phyloP scores from a whole-genome alignment of 2,888 invertebrate species.

The Fissipunctia ypsillon region DNA sequence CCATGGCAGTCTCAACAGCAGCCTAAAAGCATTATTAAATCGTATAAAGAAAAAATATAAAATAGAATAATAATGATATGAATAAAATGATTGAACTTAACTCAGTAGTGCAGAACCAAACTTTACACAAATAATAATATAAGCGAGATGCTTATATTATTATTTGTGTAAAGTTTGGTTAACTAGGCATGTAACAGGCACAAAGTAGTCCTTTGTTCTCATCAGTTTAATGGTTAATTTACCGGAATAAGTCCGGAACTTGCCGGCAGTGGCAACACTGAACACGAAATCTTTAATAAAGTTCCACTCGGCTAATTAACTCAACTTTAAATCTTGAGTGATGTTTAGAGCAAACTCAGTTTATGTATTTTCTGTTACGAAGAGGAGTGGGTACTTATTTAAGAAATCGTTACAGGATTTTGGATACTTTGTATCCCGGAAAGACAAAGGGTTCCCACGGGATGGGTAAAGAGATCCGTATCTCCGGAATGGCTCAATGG shows the following conservation, averaged over 20 bases:
- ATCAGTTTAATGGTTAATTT: constrained; percentile 71
- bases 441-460: constrained; percentile 15
- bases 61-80: too few relatives aligned
- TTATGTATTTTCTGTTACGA: too few relatives aligned
- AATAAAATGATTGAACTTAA: constrained; percentile 11
- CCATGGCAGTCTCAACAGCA: too few relatives aligned
- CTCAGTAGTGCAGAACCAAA: constrained; percentile 21
- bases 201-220: constrained; percentile 62
- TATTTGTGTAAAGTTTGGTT: neutral
- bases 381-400: too few relatives aligned
- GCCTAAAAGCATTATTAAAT: too few relatives aligned
- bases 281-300: constrained; percentile 70
- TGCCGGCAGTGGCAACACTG: constrained; percentile 56
- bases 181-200: constrained; percentile 43
- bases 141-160: too few relatives aligned
- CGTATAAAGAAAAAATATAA: too few relatives aligned
- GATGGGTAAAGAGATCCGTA: neutral
- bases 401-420: neutral
- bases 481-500: neutral
- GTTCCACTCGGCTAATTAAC: constrained; percentile 66
- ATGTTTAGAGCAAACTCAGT: constrained; percentile 13
- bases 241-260: constrained; percentile 69
- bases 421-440: constrained; percentile 4
- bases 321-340: constrained; percentile 44
- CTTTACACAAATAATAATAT: constrained; percentile 41